Evolutionary conservation across 2,888 invertebrate genomes (phyloP).

Genomic region (Drosophila gaucha): DNA sequence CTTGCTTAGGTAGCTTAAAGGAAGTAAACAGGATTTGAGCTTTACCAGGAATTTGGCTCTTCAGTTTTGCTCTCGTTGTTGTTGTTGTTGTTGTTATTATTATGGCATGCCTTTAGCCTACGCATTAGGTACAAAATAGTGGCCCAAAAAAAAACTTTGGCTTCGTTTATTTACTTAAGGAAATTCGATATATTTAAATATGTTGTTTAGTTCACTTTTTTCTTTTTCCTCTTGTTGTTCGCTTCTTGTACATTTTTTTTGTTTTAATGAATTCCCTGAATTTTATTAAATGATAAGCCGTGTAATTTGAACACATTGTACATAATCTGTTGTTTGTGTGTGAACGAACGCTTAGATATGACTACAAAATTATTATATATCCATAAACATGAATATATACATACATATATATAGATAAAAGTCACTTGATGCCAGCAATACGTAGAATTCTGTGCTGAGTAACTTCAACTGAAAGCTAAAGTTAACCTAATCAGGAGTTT

Average conservation of each 20-base stretch:
- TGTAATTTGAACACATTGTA: slow-evolving; percentile 75
- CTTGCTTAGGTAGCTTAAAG: slow-evolving; percentile 74
- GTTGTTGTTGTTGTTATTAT: slow-evolving; percentile 14
- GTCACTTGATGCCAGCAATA: slow-evolving; percentile 70
- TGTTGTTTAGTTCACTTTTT: slow-evolving; percentile 35
- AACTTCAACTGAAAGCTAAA: slow-evolving; percentile 17
- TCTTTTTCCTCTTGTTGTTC: slow-evolving; percentile 27
- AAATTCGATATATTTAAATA: slow-evolving; percentile 74
- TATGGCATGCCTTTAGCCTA: slow-evolving; percentile 29
- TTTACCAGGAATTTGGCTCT: slow-evolving; percentile 70
- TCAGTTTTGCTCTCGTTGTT: slow-evolving; percentile 19
- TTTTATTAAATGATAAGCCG: slow-evolving; percentile 72
- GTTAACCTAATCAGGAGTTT: slow-evolving; percentile 24
- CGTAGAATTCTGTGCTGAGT: slow-evolving; percentile 50
- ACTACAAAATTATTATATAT: slow-evolving; percentile 14
- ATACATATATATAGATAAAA: slow-evolving; percentile 14
- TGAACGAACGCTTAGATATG: slow-evolving; percentile 54
- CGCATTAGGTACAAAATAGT: slow-evolving; percentile 53
- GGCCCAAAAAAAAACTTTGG: slow-evolving; percentile 16
- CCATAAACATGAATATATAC: slow-evolving; percentile 4
- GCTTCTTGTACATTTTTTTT: slow-evolving; percentile 11
- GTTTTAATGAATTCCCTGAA: slow-evolving; percentile 70
- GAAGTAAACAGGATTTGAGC: slow-evolving; percentile 77
- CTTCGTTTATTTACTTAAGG: slow-evolving; percentile 49
- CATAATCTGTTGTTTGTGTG: slow-evolving; percentile 53